Conservation (phyloP, 2,113 vertebrate species). For the Ophiodon elongatus region DNA sequence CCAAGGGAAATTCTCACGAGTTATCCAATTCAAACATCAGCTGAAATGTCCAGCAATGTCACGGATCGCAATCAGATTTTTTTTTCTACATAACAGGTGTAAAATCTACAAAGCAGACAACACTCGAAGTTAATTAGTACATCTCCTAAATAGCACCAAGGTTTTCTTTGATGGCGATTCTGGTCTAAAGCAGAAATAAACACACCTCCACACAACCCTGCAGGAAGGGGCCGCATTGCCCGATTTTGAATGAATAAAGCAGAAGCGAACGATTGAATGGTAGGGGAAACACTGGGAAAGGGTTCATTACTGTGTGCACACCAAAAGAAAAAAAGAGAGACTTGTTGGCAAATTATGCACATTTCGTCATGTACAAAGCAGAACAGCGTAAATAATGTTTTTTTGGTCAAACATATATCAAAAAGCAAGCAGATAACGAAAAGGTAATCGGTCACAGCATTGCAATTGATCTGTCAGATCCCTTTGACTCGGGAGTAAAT, state of each 20-base stretch:
- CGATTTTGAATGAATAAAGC: not conserved
- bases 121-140: not conserved
- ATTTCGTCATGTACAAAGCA: not conserved
- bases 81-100: not conserved
- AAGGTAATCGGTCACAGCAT: not conserved
- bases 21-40: not conserved
- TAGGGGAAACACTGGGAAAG: not conserved
- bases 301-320: not conserved
- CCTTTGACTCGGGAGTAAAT: not conserved
- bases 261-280: not conserved
- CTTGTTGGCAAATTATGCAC: not conserved
- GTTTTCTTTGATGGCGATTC: not conserved
- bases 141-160: not conserved
- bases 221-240: not conserved
- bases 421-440: not conserved
- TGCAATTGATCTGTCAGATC: not conserved
- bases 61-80: too few relatives aligned
- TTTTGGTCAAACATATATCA: not conserved
- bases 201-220: not conserved
- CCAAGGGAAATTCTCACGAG: not conserved
- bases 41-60: not conserved
- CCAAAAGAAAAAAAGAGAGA: not conserved
- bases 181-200: not conserved
- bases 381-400: not conserved
- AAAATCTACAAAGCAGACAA: not conserved